Evolutionary conservation across 2,113 vertebrate genomes (phyloP).

Genomic region (Ophiodon elongatus): DNA sequence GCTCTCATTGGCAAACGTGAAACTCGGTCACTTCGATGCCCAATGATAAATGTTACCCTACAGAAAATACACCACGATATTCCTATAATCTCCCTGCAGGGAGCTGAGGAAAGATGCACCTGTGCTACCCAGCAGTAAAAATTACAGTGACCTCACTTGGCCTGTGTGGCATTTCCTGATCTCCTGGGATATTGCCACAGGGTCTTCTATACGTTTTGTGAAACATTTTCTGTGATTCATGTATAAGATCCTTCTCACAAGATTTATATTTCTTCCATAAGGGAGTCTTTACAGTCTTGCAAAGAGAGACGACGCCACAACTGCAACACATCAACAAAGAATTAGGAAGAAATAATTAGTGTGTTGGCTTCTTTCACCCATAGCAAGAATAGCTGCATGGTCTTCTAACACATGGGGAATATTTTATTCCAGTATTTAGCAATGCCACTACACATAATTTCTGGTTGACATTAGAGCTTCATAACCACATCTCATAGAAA

Average conservation of each 20-base stretch:
- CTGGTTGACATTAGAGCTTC: slow-evolving; percentile 14
- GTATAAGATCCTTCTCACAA: slow-evolving; percentile 14
- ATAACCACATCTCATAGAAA: slow-evolving; percentile 26
- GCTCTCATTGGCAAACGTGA: not conserved
- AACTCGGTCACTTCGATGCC: slow-evolving; percentile 9
- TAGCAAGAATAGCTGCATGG: not conserved
- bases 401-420: slow-evolving; percentile 16
- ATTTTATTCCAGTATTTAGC: slow-evolving; percentile 24
- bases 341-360: slow-evolving; percentile 5
- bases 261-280: slow-evolving; percentile 34
- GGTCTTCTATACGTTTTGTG: slow-evolving; percentile 7
- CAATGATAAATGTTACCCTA: slow-evolving; percentile 44
- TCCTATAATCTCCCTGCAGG: slow-evolving; percentile 32
- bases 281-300: slow-evolving; percentile 15
- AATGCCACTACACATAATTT: not conserved
- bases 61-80: slow-evolving; percentile 15
- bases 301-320: slow-evolving; percentile 3
- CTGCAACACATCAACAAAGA: slow-evolving; percentile 8
- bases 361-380: slow-evolving; percentile 8
- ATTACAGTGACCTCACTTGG: slow-evolving; percentile 41
- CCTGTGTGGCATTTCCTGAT: slow-evolving; percentile 26
- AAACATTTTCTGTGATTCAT: slow-evolving; percentile 42
- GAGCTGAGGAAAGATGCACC: slow-evolving; percentile 8
- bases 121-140: slow-evolving; percentile 21
- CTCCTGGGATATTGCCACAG: slow-evolving; percentile 8